Percentiles rank a stretch among this genome's conserved stretches.
These are phyloP conservation scores for Ciona savignyi DNA, from an alignment of 23 tunicate genomes.

Conservation along the genomic window DNA sequence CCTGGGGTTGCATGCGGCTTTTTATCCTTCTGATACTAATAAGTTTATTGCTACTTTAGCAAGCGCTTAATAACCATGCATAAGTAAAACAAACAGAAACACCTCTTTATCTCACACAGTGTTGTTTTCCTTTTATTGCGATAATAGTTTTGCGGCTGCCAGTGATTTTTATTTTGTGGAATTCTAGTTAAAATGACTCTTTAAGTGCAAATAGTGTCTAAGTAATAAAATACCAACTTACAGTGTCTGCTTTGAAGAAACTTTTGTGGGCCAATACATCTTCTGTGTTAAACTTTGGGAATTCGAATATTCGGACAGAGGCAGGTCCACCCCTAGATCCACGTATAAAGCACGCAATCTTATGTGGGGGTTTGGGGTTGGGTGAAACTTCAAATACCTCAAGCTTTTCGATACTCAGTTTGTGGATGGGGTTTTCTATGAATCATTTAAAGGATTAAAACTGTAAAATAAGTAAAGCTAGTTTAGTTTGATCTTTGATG, in stretches of 20 bases:
- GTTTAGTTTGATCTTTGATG: background rate
- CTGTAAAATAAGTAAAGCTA: background rate
- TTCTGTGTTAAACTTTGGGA: slow-evolving; percentile 24
- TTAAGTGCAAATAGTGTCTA: no score
- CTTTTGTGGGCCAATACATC: slow-evolving; percentile 49
- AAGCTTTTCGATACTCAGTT: slow-evolving; percentile 54
- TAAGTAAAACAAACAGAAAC: no score
- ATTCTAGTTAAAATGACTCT: no score
- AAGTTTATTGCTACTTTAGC: no score
- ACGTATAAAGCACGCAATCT: slow-evolving; percentile 66
- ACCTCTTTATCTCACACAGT: no score
- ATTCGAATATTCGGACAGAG: slow-evolving; percentile 51
- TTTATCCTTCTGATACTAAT: no score
- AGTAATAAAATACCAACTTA: background rate
- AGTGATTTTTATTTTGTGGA: no score
- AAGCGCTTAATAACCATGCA: no score
- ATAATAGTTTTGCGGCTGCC: no score
- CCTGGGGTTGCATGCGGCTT: no score
- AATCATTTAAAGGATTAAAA: background rate
- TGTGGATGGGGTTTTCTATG: slow-evolving; percentile 18
- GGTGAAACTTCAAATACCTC: slow-evolving; percentile 60
- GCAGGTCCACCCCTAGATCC: slow-evolving; percentile 77
- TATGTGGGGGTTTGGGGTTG: slow-evolving; percentile 11
- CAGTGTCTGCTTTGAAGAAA: slow-evolving; percentile 61
- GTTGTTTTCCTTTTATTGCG: no score